phyloP scores from a whole-genome alignment of 2,113 vertebrate genomes.

The Merops nubicus region DNA sequence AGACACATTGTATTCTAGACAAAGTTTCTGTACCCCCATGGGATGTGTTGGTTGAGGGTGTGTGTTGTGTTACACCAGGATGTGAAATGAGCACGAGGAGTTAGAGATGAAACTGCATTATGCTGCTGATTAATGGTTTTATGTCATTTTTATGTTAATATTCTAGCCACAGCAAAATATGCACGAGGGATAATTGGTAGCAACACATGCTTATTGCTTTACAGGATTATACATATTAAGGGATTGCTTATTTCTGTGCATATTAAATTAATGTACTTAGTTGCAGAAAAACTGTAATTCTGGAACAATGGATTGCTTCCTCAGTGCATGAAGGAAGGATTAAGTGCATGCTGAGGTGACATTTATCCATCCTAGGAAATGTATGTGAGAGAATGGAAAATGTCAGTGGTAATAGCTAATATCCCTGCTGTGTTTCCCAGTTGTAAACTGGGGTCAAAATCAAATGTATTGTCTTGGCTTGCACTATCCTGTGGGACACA shows the following conservation, averaged over 20 bases:
- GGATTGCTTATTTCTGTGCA: not conserved
- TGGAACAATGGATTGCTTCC: not conserved
- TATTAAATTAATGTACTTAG: not conserved
- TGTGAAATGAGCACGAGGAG: not conserved
- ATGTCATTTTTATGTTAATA: conserved; percentile 22
- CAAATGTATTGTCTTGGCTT: not conserved
- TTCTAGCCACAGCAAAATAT: not conserved
- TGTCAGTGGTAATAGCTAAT: conserved; percentile 9
- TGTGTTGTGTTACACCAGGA: not conserved
- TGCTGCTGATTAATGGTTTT: conserved; percentile 18
- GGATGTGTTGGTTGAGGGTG: not conserved
- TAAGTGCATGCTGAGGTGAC: conserved; percentile 15
- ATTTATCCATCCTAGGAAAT: conserved; percentile 12
- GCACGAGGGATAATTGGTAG: not conserved
- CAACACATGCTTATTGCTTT: not conserved
- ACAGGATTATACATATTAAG: not conserved
- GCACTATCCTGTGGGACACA: not conserved
- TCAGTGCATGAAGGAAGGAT: not conserved
- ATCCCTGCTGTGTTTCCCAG: not conserved
- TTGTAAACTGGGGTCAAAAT: conserved; percentile 10
- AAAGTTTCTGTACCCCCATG: not conserved
- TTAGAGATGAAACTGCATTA: not conserved
- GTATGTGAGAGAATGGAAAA: conserved; percentile 1
- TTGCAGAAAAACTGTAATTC: not conserved
- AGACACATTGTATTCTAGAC: not conserved